Conservation (phyloP, 2,888 invertebrate species). For the Ommatoiulus sabulosus region DNA sequence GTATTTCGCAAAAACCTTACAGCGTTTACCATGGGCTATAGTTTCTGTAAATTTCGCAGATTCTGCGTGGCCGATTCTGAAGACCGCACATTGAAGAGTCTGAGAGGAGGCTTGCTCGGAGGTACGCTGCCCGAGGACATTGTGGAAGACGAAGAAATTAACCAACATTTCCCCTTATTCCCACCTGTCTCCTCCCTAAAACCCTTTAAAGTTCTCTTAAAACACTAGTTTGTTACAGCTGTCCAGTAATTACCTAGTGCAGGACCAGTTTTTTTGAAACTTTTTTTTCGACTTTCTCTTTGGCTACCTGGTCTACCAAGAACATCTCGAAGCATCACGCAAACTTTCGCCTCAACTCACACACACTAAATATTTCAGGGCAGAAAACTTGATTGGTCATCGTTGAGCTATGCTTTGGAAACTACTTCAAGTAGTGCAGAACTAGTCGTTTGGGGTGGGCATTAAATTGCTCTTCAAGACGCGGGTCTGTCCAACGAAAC, state of each 20-base stretch:
- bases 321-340: slow-evolving; percentile 8
- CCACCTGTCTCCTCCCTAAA: slow-evolving; percentile 45
- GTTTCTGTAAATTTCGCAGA: not conserved
- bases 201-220: not conserved
- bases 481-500: not conserved
- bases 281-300: slow-evolving; percentile 35
- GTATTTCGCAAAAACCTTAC: not conserved
- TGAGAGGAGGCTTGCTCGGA: not conserved
- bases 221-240: slow-evolving; percentile 41
- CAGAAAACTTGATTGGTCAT: slow-evolving; percentile 29
- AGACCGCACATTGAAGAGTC: not conserved
- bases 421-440: slow-evolving; percentile 9
- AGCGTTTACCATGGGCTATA: not conserved
- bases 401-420: not conserved
- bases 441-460: slow-evolving; percentile 23
- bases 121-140: slow-evolving; percentile 9
- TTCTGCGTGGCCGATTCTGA: not conserved
- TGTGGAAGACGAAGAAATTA: slow-evolving; percentile 6
- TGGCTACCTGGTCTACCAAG: slow-evolving; percentile 41
- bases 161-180: slow-evolving; percentile 33
- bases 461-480: slow-evolving; percentile 7
- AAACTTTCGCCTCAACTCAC: not conserved
- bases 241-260: slow-evolving; percentile 24
- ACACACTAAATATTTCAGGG: not conserved
- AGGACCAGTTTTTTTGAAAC: not conserved